Evolutionary conservation across 1,140 invertebrate species (phyloP).

Genomic region (Anoplolepis gracilipes): DNA sequence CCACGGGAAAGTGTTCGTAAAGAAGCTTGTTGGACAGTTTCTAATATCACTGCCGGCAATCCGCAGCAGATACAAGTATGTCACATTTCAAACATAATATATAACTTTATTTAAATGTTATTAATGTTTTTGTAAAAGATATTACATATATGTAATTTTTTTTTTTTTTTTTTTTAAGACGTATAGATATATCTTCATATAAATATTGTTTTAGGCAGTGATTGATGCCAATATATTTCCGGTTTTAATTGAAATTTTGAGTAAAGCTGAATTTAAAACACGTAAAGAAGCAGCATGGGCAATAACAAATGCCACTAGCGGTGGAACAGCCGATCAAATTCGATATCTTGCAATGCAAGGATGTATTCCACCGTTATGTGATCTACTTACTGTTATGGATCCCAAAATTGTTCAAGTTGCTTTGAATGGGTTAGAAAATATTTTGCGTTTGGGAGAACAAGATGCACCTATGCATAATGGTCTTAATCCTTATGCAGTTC

Average conservation of each 20-base stretch:
- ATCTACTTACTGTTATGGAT: constrained; percentile 97
- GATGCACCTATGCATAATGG: constrained; percentile 89
- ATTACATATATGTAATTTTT: no score
- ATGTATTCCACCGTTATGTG: constrained; percentile 97
- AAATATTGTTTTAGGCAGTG: constrained; percentile 90
- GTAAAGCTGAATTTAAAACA: constrained; percentile 98
- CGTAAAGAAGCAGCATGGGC: constrained; percentile 99
- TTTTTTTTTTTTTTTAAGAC: no score
- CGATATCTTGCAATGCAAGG: constrained; percentile 89
- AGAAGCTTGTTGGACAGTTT: constrained; percentile 99
- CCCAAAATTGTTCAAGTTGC: constrained; percentile 99
- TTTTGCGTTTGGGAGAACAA: constrained; percentile 96
- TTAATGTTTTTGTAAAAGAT: no score
- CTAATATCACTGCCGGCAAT: constrained; percentile 99
- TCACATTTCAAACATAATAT: background rate
- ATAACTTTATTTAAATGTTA: background rate
- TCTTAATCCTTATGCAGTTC: constrained; percentile 95
- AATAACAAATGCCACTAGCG: constrained; percentile 98
- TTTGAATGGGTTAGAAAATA: constrained; percentile 98
- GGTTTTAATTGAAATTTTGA: constrained; percentile 95
- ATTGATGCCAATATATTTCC: constrained; percentile 99
- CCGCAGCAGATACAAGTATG: constrained; percentile 94
- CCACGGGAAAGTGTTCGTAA: constrained; percentile 95
- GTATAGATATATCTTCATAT: constrained; percentile 57
- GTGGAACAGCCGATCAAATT: constrained; percentile 97